Evolutionary conservation across 37 sponge, comb jelly and placozoan species (phyloP).

Genomic region (Ianthella basta): DNA sequence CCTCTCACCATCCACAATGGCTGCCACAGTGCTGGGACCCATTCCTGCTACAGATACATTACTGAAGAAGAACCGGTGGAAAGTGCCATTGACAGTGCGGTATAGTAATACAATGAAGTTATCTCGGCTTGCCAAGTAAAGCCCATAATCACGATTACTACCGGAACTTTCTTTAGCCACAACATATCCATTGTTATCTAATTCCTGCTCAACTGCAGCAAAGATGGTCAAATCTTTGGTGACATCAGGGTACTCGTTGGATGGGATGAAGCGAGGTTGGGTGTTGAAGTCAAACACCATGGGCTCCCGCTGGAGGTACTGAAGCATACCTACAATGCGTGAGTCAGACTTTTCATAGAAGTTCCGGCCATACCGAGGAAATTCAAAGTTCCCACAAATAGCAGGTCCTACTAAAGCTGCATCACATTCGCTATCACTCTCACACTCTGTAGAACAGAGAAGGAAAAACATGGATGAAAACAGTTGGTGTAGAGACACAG

Average conservation of each 20-base stretch:
- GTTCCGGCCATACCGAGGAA: constrained; percentile 11
- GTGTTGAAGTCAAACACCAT: constrained; percentile 33
- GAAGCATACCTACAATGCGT: not conserved
- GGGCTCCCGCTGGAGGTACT: constrained; percentile 45
- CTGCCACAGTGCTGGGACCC: constrained; percentile 57
- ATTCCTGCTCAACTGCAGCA: constrained; percentile 65
- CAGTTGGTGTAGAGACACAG: too few species aligned
- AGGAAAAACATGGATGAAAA: too few species aligned
- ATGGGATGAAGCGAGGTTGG: not conserved
- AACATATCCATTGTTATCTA: constrained; percentile 75
- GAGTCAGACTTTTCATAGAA: constrained; percentile 15
- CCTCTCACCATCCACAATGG: constrained; percentile 62
- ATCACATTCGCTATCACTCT: not conserved
- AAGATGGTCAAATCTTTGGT: constrained; percentile 76
- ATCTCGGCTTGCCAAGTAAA: constrained; percentile 66
- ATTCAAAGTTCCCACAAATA: constrained; percentile 1
- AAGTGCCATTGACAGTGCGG: constrained; percentile 42
- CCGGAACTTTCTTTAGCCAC: constrained; percentile 71
- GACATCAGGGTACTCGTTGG: constrained; percentile 34
- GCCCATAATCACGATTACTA: constrained; percentile 73
- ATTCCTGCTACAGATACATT: constrained; percentile 67
- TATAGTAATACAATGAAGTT: constrained; percentile 63
- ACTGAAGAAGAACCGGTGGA: constrained; percentile 57
- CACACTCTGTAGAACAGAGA: too few species aligned
- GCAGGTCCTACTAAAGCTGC: not conserved